Conservation (phyloP, 2,888 invertebrate genomes). For the Cancer borealis region DNA sequence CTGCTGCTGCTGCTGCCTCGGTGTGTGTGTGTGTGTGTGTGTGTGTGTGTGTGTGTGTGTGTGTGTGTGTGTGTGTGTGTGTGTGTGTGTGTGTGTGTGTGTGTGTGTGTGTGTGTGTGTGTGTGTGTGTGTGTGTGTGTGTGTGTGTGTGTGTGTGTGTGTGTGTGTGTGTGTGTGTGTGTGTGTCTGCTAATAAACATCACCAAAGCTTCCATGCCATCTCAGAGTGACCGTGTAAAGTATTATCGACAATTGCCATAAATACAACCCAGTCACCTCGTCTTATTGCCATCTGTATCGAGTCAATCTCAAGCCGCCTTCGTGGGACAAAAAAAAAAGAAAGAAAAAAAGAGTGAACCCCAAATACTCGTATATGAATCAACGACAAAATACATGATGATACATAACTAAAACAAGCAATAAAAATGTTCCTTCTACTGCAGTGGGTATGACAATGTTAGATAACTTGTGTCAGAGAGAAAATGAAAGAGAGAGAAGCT, state of each 20-base stretch:
- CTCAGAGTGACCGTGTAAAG: not conserved
- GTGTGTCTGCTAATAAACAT: not conserved
- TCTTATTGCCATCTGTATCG: not conserved
- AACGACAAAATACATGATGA: not conserved
- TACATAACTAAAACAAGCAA: not conserved
- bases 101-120: conserved; percentile 30
- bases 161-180: conserved; percentile 15
- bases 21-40: conserved; percentile 37
- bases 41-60: conserved; percentile 37
- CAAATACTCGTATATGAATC: not conserved
- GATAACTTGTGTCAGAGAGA: not conserved
- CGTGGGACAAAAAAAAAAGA: not conserved
- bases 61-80: conserved; percentile 11
- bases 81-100: conserved; percentile 40
- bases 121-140: conserved; percentile 28
- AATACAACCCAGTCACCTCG: not conserved
- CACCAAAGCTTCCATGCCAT: not conserved
- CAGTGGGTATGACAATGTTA: not conserved
- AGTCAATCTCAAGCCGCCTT: not conserved
- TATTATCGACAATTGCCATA: not conserved
- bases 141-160: conserved; percentile 40
- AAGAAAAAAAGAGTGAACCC: not conserved
- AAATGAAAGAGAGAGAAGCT: not conserved
- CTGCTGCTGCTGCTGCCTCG: not conserved
- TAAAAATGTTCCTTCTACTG: not conserved